phyloP scores from a whole-genome alignment of 37 sponge, comb jelly and placozoan species.

The Dysidea cf. avara region DNA sequence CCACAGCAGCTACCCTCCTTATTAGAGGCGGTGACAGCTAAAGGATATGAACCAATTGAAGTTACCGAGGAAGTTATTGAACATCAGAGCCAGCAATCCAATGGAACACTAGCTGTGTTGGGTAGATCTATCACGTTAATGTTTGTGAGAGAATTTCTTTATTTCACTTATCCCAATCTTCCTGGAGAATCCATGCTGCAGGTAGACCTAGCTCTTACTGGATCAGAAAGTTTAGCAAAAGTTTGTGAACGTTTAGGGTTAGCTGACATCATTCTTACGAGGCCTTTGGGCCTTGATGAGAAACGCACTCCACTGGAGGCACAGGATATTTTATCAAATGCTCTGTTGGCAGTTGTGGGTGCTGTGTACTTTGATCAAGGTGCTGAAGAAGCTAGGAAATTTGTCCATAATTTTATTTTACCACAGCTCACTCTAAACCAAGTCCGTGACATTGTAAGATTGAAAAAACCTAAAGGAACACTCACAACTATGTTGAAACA shows the following conservation, averaged over 20 bases:
- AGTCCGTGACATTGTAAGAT: slow-evolving; percentile 57
- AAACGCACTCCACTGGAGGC: slow-evolving; percentile 16
- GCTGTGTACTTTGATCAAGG: slow-evolving; percentile 65
- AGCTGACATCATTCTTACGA: slow-evolving; percentile 59
- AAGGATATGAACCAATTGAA: not conserved
- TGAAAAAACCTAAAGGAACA: slow-evolving; percentile 69
- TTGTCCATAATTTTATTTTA: slow-evolving; percentile 71
- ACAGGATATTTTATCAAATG: slow-evolving; percentile 14
- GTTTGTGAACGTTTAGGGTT: slow-evolving; percentile 71
- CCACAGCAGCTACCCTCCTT: slow-evolving; percentile 48
- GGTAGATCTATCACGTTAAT: slow-evolving; percentile 47
- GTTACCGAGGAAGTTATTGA: not conserved
- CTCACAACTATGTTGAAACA: slow-evolving; percentile 46
- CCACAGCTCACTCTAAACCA: slow-evolving; percentile 64
- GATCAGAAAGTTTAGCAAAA: slow-evolving; percentile 14
- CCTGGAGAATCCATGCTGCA: slow-evolving; percentile 31
- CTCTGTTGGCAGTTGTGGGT: slow-evolving; percentile 69
- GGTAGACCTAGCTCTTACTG: slow-evolving; percentile 31
- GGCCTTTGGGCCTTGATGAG: not conserved
- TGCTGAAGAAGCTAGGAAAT: slow-evolving; percentile 46
- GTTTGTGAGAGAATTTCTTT: slow-evolving; percentile 71
- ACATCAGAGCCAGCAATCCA: slow-evolving; percentile 11
- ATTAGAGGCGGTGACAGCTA: slow-evolving; percentile 36
- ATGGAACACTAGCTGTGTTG: slow-evolving; percentile 51
- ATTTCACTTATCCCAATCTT: slow-evolving; percentile 66